Base-by-base conservation (phyloP, 2,113 vertebrate species). In the Bettongia penicillata region DNA sequence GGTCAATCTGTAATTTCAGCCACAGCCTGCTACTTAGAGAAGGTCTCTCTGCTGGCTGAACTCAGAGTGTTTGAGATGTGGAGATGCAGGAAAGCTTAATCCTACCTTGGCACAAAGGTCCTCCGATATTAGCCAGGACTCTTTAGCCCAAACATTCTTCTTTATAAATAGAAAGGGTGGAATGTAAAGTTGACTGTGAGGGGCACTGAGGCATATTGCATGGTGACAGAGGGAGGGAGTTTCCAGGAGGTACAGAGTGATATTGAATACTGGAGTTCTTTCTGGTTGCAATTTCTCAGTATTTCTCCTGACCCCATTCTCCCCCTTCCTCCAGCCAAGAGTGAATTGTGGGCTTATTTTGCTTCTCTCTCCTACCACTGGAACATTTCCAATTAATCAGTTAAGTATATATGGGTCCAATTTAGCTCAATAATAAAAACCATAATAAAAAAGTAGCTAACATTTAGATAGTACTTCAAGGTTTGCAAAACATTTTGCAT, bases 121-220 rank as follows among this genome's bases (percentile, higher is more conserved):
- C 89, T 24, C 90, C 91, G 0, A 9, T 6, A 53, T 92, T 94
- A 53, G 68, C 55, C n/a, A 22, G 93, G 11, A 1, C 95, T 96
- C 94, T 97, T 57, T 93, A 55, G 94, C 92, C 55, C 94, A 97
- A 91, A 96, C 53, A 92, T 91, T 93, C 95, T 95, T 93, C 94
- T 97, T 97, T 97, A 97, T 97, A 98, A 98, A 98, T 91, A 98
- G 96, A 97, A 96, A 55, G 92, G 95, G 93, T 49, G 96, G 93
- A 89, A 93, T 26, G 93, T 57, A 93, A 91, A 91, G 93, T 95
- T 89, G 50, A 90, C 3, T 61, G 55, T 1, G 26, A 96, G 93
- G 90, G 57, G 25, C 53, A 7, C 14, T 95, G 0, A 93, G 84
- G 94, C 52, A 92, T n/a, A 0, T 89, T 90, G 53, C 1, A 1